Evolutionary conservation across 2,797 vertebrate species (phyloP).

Genomic region (Hoplostethus atlanticus): DNA sequence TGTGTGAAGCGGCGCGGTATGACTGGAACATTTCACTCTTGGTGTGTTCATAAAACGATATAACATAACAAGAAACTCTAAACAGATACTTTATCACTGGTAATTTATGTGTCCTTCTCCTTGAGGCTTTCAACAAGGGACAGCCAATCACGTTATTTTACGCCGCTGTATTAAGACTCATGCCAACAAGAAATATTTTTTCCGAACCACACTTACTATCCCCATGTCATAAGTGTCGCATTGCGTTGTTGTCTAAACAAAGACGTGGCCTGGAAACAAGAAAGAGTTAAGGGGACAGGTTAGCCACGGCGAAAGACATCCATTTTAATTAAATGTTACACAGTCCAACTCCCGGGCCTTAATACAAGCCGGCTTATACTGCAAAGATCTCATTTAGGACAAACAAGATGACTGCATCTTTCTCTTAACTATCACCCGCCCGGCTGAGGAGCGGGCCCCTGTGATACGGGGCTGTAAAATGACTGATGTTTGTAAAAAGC

Average conservation of each 20-base stretch:
- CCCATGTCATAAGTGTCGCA: constrained; percentile 76
- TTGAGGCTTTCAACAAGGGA: constrained; percentile 71
- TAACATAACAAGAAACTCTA: constrained; percentile 52
- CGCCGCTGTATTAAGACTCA: constrained; percentile 67
- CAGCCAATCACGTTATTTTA: constrained; percentile 71
- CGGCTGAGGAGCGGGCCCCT: constrained; percentile 63
- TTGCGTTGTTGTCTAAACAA: constrained; percentile 81
- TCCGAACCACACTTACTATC: constrained; percentile 61
- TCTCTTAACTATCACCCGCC: constrained; percentile 81
- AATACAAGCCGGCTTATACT: constrained; percentile 81
- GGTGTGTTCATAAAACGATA: constrained; percentile 38
- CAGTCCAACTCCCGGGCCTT: constrained; percentile 78
- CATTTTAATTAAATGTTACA: constrained; percentile 86
- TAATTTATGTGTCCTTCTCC: constrained; percentile 73
- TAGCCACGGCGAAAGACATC: constrained; percentile 82
- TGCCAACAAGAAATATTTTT: constrained; percentile 66
- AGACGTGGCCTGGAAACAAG: constrained; percentile 80
- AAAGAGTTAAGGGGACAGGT: constrained; percentile 82
- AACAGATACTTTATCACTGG: constrained; percentile 64
- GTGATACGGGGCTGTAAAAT: constrained; percentile 83
- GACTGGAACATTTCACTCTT: constrained; percentile 38
- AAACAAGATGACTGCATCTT: constrained; percentile 87
- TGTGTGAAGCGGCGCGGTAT: constrained; percentile 25
- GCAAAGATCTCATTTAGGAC: constrained; percentile 83
- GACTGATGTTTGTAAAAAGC: constrained; percentile 91